Evolutionary conservation across 2,113 vertebrate species (phyloP), one percentile per base, ranked within the genome.

Genomic region (Dromaius novaehollandiae): DNA sequence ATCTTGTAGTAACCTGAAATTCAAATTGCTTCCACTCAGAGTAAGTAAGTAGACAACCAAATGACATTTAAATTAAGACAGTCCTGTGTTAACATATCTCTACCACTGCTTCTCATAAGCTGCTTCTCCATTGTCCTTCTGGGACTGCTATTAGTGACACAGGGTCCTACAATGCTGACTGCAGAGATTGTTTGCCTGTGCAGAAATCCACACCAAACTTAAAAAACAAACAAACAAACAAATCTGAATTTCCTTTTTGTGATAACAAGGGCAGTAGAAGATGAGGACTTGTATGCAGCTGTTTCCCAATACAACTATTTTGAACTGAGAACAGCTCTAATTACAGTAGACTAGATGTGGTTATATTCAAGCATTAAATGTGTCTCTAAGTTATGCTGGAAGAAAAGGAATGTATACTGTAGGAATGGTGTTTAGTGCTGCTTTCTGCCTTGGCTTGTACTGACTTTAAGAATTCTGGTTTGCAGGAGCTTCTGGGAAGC

Each of bases 121-220:
- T 92, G 26, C 20, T 90, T 63, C 64, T 92, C 81, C 64, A 63
- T 84, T 90, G 90, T 75, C 18, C 20, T 81, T 96, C 73, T 86
- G 76, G 40, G 64, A 74, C 74, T 20, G 51, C 82, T 83, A 60
- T 81, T 88, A 78, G 64, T 92, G 90, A 71, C 18, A 22, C 36
- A 16, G 44, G 16, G 77, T 69, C 53, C 60, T 95, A 60, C 64
- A 83, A 60, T 17, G 44, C 44, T 90, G n/a, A 70, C 68, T 88
- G 53, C 53, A 80, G 63, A 93, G 58, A 77, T 70, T 86, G 46
- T 71, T 78, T 76, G 71, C 48, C 42, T 85, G 20, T 90, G 71
- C 63, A 90, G 53, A 90, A 93, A 92, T 80, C 36, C 22, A 53
- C n/a, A 88, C 42, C 7, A 80, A 58, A 78, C 63, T 82, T 95